Evolutionary conservation across 2,113 vertebrate species (phyloP).

Genomic region (Regulus satrapa): DNA sequence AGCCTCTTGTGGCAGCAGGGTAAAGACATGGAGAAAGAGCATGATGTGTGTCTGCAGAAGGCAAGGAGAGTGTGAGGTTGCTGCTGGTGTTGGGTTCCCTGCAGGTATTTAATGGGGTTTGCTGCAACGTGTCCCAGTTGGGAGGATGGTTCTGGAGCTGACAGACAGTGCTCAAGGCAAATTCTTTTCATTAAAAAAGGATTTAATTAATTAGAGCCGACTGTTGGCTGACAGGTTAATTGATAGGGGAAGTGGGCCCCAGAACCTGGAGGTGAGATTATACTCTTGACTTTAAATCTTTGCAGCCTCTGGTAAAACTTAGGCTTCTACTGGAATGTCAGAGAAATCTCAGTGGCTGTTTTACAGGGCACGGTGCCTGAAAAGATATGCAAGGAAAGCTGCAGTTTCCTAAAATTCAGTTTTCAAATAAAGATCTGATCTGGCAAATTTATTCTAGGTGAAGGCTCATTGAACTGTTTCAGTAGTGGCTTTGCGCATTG

Average conservation of each 20-base stretch:
- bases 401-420: background rate
- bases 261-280: slow-evolving; percentile 22
- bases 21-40: background rate
- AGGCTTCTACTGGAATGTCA: background rate
- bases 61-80: background rate
- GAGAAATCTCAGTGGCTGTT: background rate
- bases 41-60: background rate
- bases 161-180: slow-evolving; percentile 49
- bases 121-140: background rate
- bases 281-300: slow-evolving; percentile 16
- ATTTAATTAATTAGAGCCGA: slow-evolving; percentile 66
- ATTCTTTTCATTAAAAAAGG: slow-evolving; percentile 69
- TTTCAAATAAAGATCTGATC: background rate
- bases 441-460: background rate
- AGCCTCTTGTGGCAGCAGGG: background rate
- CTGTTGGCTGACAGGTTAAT: slow-evolving; percentile 60
- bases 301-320: background rate
- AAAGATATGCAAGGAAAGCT: background rate
- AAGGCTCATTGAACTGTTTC: background rate
- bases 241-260: slow-evolving; percentile 60
- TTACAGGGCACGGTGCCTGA: background rate
- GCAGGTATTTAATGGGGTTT: slow-evolving; percentile 30
- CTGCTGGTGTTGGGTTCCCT: background rate
- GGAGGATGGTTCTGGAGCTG: slow-evolving; percentile 42
- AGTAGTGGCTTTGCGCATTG: background rate